A percentile compares a stretch with the other conserved stretches of the same genome.
Evolutionary conservation across 2,797 vertebrate species (phyloP).

Genomic region (Nannoperca obscura): DNA sequence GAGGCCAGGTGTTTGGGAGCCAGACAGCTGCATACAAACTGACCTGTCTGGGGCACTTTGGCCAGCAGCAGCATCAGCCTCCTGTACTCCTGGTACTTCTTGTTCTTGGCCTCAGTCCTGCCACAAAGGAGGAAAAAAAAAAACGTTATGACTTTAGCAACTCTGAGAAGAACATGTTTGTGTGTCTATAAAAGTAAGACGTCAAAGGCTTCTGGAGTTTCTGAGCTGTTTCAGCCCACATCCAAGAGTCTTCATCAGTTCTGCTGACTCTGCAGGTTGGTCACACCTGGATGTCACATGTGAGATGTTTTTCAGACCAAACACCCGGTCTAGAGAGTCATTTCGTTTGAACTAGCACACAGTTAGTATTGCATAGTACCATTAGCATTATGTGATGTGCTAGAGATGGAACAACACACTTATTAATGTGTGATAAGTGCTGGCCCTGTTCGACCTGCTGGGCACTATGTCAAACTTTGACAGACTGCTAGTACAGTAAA

Average conservation of each 20-base stretch:
- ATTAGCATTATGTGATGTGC: neutral
- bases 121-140: conserved; percentile 44
- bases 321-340: neutral
- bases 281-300: conserved; percentile 2
- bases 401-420: neutral
- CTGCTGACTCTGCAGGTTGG: neutral
- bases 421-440: neutral
- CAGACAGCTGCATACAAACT: conserved; percentile 52
- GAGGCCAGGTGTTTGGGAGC: conserved; percentile 25
- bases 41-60: conserved; percentile 90
- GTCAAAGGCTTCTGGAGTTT: conserved; percentile 1
- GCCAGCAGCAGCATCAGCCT: conserved; percentile 85
- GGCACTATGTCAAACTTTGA: neutral
- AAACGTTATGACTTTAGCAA: conserved; percentile 18
- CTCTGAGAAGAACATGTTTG: neutral
- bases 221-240: neutral
- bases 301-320: neutral
- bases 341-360: neutral
- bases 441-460: no score
- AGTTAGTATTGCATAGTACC: neutral
- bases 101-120: conserved; percentile 72
- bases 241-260: neutral
- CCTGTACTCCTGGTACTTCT: conserved; percentile 74
- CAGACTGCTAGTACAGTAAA: no score
- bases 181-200: neutral